phyloP scores from a whole-genome alignment of 2,113 vertebrate species.

The Potamarius usumacintae region DNA sequence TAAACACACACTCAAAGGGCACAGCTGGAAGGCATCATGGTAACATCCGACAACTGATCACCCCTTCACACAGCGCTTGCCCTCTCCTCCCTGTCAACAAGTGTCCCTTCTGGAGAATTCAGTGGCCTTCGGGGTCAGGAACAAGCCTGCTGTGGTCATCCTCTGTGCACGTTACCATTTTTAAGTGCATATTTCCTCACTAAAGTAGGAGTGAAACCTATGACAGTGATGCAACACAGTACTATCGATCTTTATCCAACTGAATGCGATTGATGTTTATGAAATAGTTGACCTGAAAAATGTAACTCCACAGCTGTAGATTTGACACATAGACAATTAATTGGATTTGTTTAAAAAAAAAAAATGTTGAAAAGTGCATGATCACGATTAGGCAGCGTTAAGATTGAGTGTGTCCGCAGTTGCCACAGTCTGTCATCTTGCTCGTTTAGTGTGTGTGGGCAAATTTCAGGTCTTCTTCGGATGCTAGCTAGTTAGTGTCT shows the following conservation, averaged over 20 bases:
- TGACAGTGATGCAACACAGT: not conserved
- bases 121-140: constrained; percentile 33
- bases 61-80: constrained; percentile 25
- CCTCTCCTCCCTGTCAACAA: constrained; percentile 27
- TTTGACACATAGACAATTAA: not conserved
- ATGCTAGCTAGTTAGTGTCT: constrained; percentile 48
- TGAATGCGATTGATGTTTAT: not conserved
- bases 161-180: not conserved
- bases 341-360: not conserved
- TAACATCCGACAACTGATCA: constrained; percentile 52
- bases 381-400: constrained; percentile 1
- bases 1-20: constrained; percentile 37
- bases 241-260: not conserved
- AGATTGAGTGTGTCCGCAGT: constrained; percentile 42
- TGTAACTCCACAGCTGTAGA: not conserved
- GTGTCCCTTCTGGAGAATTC: constrained; percentile 35
- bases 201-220: not conserved
- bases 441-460: constrained; percentile 28
- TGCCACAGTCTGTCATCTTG: constrained; percentile 48
- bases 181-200: not conserved
- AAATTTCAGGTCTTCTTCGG: constrained; percentile 36
- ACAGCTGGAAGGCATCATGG: constrained; percentile 50
- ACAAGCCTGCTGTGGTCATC: constrained; percentile 2
- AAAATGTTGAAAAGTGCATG: not conserved
- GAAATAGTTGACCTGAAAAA: not conserved